A percentile compares a stretch with the other conserved stretches of the same genome.
These are phyloP conservation scores for Agonopterix arenella DNA, from an alignment of 2,888 invertebrate species.

Conservation along the genomic window DNA sequence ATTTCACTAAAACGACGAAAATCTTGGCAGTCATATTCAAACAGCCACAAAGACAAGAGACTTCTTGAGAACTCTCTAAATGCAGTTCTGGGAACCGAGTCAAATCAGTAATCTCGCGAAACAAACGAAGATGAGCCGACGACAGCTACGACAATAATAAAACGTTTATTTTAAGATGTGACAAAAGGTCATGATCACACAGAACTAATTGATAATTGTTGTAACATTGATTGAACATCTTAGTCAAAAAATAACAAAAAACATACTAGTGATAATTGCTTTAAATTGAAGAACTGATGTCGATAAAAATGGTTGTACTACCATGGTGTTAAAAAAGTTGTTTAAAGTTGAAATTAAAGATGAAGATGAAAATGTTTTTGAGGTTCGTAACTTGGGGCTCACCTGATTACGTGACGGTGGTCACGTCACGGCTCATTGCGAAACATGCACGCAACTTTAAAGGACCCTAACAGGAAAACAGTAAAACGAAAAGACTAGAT, in stretches of 20 bases:
- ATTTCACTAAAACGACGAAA: conserved; percentile 31
- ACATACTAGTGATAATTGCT: no score
- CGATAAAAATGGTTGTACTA: background rate
- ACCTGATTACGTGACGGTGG: conserved; percentile 8
- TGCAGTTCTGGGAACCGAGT: conserved; percentile 38
- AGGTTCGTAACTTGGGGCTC: background rate
- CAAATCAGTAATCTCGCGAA: conserved; percentile 19
- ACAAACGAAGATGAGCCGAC: conserved; percentile 8
- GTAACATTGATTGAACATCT: conserved; percentile 1
- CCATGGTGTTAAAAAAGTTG: no score
- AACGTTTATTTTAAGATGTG: conserved; percentile 1
- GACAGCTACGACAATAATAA: conserved; percentile 7
- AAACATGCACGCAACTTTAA: background rate
- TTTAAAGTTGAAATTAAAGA: no score
- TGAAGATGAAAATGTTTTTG: background rate
- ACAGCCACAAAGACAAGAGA: conserved; percentile 15
- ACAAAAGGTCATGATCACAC: conserved; percentile 5
- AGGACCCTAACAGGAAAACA: conserved; percentile 4
- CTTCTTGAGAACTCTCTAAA: conserved; percentile 16
- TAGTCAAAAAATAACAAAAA: no score
- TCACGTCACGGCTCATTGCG: conserved; percentile 5
- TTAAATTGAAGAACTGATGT: no score
- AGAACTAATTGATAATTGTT: background rate
- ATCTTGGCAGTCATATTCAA: conserved; percentile 46
- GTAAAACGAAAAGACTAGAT: background rate